Percentiles rank a stretch among this genome's conserved stretches.
Evolutionary conservation across 2,888 invertebrate species (phyloP).

Genomic region (Drosophila anomelani): DNA sequence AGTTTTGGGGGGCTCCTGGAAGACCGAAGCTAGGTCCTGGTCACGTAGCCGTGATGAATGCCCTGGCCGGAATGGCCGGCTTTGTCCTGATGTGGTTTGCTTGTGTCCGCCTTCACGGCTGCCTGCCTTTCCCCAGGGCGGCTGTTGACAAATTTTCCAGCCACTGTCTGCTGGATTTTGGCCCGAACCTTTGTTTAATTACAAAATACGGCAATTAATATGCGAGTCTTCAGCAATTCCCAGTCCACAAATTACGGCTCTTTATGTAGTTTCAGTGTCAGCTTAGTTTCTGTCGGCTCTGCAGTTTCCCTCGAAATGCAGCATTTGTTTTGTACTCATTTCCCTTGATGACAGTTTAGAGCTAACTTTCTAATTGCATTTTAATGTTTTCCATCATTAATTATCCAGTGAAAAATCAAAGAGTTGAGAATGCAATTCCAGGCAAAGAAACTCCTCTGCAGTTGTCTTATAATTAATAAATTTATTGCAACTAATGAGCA

Average conservation of each 20-base stretch:
- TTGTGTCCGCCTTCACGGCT: background rate
- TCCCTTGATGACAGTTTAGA: background rate
- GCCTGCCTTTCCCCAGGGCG: slow-evolving; percentile 11
- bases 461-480: background rate
- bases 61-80: background rate
- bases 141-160: slow-evolving; percentile 64
- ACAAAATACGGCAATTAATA: slow-evolving; percentile 45
- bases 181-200: slow-evolving; percentile 66
- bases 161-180: slow-evolving; percentile 2
- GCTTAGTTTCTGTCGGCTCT: background rate
- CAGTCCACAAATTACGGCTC: background rate
- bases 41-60: slow-evolving; percentile 73
- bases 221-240: slow-evolving; percentile 4
- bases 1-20: slow-evolving; percentile 41
- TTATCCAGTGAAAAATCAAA: slow-evolving; percentile 6
- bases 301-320: background rate
- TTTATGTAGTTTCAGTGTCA: background rate
- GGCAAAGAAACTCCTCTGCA: background rate
- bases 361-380: slow-evolving; percentile 39
- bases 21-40: slow-evolving; percentile 18
- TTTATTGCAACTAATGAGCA: slow-evolving; percentile 28
- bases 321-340: background rate
- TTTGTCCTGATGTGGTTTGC: slow-evolving; percentile 12
- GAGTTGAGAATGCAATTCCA: background rate
- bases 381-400: slow-evolving; percentile 44